Base-by-base conservation (phyloP, 2,113 vertebrate genomes). In the Abramis brama region DNA sequence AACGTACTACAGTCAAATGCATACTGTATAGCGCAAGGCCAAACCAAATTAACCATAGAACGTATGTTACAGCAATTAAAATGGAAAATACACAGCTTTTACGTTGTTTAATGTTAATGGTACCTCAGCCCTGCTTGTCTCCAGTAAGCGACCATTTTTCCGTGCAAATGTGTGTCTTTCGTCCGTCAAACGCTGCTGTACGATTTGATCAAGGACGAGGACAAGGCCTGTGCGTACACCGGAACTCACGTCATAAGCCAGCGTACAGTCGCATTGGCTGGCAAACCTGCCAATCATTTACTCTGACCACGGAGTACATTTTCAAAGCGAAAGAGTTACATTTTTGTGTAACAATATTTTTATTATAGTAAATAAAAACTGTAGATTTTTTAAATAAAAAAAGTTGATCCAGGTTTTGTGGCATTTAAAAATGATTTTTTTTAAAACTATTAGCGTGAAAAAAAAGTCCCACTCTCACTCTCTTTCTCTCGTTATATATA, bases 141-240 rank as follows among this genome's bases (percentile, higher is more conserved):
- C 90, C 90, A 90, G 80, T 90, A 87, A 2, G 85, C 82, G 52
- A 89, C 88, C 88, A 89, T 89, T 52, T 85, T 86, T 81, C 2
- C 45, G 0, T 2, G 17, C 10, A 70, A 70, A 82, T 82, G 27
- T 27, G 23, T 9, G 6, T 30, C 64, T 33, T 6, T 2, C 5
- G 45, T 82, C 45, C 25, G 43, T 25, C 39, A 30, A 68, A 4
- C 2, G 45, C 27, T 21, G 19, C 80, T 5, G 6, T 23, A 11
- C 39, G 43, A 7, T 45, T 12, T 15, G 45, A 82, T 83, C 68
- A 83, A 83, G 82, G 82, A 74, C 82, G 68, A 83, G 13, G 66
- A 68, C 39, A 25, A 55, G 64, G 68, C 64, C 68, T 59, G 82
- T 45, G 30, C 23, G 50, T 52, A 6, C 11, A 23, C 47, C 82